These are phyloP conservation scores for Darevskia mixta DNA, from an alignment of 2,797 vertebrate species.

Conservation along the genomic window DNA sequence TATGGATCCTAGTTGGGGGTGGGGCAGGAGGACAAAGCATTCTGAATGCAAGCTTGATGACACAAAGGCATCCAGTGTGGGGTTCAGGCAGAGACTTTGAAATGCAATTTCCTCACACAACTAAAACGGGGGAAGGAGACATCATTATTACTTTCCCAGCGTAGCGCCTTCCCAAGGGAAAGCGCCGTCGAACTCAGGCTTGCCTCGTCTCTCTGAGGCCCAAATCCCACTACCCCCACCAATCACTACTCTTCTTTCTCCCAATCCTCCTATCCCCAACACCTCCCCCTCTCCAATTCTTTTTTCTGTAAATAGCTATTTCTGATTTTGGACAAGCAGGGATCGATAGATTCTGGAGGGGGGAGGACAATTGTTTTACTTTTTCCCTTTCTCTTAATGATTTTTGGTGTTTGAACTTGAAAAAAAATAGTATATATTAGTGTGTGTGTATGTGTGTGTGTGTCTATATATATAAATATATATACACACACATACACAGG, in stretches of 20 bases:
- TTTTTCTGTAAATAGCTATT: slow-evolving; percentile 83
- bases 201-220: slow-evolving; percentile 73
- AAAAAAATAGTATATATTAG: slow-evolving; percentile 70
- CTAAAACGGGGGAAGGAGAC: slow-evolving; percentile 34
- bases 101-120: slow-evolving; percentile 59
- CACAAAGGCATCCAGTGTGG: background rate
- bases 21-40: slow-evolving; percentile 28
- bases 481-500: background rate
- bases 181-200: slow-evolving; percentile 71
- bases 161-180: slow-evolving; percentile 70
- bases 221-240: slow-evolving; percentile 59
- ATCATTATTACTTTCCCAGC: slow-evolving; percentile 52
- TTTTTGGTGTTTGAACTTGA: slow-evolving; percentile 81
- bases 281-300: slow-evolving; percentile 59
- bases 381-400: slow-evolving; percentile 77
- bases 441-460: slow-evolving; percentile 78
- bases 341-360: slow-evolving; percentile 80
- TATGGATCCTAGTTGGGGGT: background rate
- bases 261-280: slow-evolving; percentile 46
- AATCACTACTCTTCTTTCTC: slow-evolving; percentile 51
- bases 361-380: slow-evolving; percentile 70
- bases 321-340: slow-evolving; percentile 82
- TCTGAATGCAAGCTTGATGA: slow-evolving; percentile 22
- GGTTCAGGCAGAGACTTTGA: slow-evolving; percentile 51
- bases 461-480: background rate